Conservation (phyloP, 1,140 invertebrate genomes). For the Drosophila sulfurigaster region DNA sequence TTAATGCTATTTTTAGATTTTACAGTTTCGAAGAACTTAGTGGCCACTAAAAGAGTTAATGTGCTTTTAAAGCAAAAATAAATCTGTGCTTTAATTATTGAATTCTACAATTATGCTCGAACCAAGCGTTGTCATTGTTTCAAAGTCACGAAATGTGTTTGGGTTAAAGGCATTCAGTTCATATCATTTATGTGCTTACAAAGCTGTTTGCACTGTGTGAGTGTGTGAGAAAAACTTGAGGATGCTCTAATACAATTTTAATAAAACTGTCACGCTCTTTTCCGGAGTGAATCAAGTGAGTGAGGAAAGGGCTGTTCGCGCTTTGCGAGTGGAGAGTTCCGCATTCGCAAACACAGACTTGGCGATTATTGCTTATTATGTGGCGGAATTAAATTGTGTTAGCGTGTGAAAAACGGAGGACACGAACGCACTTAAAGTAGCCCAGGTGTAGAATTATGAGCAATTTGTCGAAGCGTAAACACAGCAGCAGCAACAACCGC, state of each 20-base stretch:
- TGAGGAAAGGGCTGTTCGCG: conserved; percentile 24
- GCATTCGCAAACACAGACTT: conserved; percentile 31
- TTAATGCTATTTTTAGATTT: conserved; percentile 2
- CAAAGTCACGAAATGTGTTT: not conserved
- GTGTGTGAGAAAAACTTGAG: conserved; percentile 28
- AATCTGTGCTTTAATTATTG: conserved; percentile 1
- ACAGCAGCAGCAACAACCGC: not conserved
- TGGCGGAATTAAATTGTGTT: conserved; percentile 41
- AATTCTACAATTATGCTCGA: conserved; percentile 4
- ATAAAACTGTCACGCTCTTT: conserved; percentile 43
- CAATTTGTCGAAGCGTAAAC: conserved; percentile 51
- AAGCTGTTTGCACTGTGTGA: conserved; percentile 22
- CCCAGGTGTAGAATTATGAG: conserved; percentile 41
- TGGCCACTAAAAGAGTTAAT: not conserved
- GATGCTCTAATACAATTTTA: conserved; percentile 26
- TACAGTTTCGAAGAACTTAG: conserved; percentile 1
- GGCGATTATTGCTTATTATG: conserved; percentile 50
- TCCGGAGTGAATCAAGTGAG: not conserved
- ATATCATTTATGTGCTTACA: conserved; percentile 14
- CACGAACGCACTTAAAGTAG: conserved; percentile 45
- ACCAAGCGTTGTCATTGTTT: not conserved
- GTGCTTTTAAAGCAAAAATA: not conserved
- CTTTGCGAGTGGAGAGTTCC: conserved; percentile 27
- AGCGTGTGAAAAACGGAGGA: conserved; percentile 51
- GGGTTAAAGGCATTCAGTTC: conserved; percentile 1